A percentile compares a stretch with the other conserved stretches of the same genome.
Evolutionary conservation across 2,113 vertebrate genomes (phyloP).

Genomic region (Phyllostomus hastatus): DNA sequence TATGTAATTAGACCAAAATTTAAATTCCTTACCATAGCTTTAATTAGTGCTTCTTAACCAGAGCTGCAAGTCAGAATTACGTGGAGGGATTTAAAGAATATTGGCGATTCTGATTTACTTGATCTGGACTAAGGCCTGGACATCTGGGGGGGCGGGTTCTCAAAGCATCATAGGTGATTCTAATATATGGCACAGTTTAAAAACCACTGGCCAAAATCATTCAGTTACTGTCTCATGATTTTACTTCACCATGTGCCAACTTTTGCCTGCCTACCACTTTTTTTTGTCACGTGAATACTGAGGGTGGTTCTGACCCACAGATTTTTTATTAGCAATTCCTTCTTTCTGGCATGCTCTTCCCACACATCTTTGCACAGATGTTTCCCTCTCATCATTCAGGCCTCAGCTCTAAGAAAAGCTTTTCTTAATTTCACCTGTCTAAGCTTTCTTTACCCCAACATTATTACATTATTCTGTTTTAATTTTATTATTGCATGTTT

Average conservation of each 20-base stretch:
- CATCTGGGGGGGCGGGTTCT: background rate
- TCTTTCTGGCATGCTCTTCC: background rate
- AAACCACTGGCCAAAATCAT: background rate
- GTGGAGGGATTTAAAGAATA: background rate
- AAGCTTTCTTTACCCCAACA: background rate
- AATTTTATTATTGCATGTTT: background rate
- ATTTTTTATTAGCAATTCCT: background rate
- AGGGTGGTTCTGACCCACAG: background rate
- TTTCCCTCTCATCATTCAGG: background rate
- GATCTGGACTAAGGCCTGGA: background rate
- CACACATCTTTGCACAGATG: background rate
- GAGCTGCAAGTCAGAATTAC: background rate
- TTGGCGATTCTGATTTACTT: background rate
- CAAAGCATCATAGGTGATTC: background rate
- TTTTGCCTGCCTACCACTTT: rapidly evolving
- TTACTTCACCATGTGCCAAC: background rate
- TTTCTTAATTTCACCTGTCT: background rate
- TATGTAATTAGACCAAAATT: background rate
- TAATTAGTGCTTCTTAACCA: background rate
- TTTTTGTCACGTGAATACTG: background rate
- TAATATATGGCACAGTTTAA: background rate
- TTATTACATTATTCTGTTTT: background rate
- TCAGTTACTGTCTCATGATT: background rate
- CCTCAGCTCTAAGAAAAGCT: background rate
- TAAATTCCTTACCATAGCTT: background rate